Conservation (phyloP, 2,113 vertebrate species). For the Tricholaema leucomelas region DNA sequence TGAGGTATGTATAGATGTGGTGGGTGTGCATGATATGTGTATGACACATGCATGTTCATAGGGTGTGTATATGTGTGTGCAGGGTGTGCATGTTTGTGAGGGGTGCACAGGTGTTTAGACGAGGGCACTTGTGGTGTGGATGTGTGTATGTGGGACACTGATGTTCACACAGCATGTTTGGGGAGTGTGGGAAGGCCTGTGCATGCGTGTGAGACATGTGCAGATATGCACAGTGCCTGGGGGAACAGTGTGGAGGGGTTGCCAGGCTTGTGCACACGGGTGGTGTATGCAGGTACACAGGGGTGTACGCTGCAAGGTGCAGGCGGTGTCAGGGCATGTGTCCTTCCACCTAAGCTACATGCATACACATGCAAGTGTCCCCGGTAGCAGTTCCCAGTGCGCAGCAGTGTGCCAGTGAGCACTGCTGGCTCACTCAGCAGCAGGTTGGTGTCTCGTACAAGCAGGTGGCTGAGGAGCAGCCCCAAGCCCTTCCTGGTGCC, state of each 20-base stretch:
- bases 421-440: fast-evolving
- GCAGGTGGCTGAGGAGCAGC: neutral
- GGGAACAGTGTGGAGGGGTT: neutral
- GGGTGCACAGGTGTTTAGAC: neutral
- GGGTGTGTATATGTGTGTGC: fast-evolving
- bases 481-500: slow-evolving; percentile 17
- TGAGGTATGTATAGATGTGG: fast-evolving
- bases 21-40: neutral
- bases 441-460: fast-evolving
- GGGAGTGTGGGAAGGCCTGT: neutral
- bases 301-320: neutral
- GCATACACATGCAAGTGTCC: fast-evolving
- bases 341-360: fast-evolving
- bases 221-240: neutral
- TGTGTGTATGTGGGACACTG: fast-evolving
- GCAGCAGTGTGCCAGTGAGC: neutral
- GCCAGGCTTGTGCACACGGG: fast-evolving
- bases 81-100: fast-evolving
- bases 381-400: fast-evolving
- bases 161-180: fast-evolving
- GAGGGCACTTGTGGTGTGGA: neutral
- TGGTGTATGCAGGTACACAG: fast-evolving
- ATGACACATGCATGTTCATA: fast-evolving
- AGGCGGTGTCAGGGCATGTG: fast-evolving
- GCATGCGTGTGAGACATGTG: fast-evolving